Conservation (phyloP, 2,797 vertebrate species). For the Paedocypris micromegethes region DNA sequence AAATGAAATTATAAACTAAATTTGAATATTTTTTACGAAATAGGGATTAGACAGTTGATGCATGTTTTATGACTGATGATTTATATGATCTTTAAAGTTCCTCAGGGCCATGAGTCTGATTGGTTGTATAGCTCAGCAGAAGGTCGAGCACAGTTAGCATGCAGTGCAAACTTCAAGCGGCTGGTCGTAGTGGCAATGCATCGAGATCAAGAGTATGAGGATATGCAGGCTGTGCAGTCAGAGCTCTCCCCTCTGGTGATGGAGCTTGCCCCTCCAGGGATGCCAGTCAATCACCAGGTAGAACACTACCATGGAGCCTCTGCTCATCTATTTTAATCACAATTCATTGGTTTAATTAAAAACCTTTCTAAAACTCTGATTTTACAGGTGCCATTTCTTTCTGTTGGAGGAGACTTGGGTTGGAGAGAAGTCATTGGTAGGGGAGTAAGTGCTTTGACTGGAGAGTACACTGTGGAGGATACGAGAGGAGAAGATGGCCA, state of each 20-base stretch:
- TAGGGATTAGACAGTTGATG: background rate
- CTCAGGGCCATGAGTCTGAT: conserved; percentile 89
- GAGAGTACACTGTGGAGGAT: conserved; percentile 86
- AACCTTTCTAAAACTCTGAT: background rate
- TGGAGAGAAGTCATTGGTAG: conserved; percentile 75
- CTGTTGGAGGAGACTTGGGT: conserved; percentile 87
- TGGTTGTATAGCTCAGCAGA: conserved; percentile 90
- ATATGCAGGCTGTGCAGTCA: conserved; percentile 86
- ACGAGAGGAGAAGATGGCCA: conserved; percentile 79
- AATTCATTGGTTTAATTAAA: too few species aligned
- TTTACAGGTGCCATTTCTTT: conserved; percentile 87
- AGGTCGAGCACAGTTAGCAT: conserved; percentile 80
- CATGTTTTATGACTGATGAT: too few species aligned
- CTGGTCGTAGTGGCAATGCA: conserved; percentile 84
- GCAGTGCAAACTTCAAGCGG: conserved; percentile 81
- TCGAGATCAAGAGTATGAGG: conserved; percentile 83
- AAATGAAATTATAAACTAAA: too few species aligned
- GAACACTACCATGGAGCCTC: background rate
- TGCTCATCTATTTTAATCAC: too few species aligned
- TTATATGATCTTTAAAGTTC: conserved; percentile 66
- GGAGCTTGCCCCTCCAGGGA: conserved; percentile 83
- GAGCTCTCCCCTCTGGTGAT: conserved; percentile 90
- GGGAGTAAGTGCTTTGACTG: conserved; percentile 78
- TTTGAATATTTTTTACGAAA: background rate
- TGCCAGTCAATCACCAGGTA: conserved; percentile 87